Evolutionary conservation across 2,888 invertebrate species (phyloP), one percentile per base, ranked within the genome.

Genomic region (Dasysyrphus tricinctus): DNA sequence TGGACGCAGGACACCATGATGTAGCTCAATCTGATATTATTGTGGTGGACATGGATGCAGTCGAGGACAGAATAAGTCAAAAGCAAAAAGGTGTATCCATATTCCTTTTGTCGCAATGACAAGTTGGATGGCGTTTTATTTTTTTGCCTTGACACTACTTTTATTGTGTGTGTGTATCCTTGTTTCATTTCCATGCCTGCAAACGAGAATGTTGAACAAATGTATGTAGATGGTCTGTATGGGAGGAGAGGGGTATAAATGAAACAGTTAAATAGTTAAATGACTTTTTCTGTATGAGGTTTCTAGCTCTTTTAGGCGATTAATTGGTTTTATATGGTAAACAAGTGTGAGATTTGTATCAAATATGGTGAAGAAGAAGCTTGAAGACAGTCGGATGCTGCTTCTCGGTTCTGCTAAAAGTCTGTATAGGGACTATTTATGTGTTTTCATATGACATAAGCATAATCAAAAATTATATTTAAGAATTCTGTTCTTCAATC

Each of bases 31-130:
- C 42, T 34, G 56, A 56, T 51, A 75, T 54, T 24, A 54, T 65
- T 72, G 76, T 32, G 57, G 11, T 57, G 70, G 80, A 80, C 67
- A 14, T 57, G 70, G 51, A 84, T 76, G 57, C 44, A 72, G 34
- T 42, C 29, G 61, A 57, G 70, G 42, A 83, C 42, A 29, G 24
- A 42, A 67, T 54, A 79, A 70, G 44, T 75, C 75, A 70, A 56
- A 75, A 57, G 49, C 79, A 57, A 32, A 56, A 24, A 63, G 42
- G 37, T 49, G 49, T 44, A 54, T 47, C 19, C 67, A 54, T 67
- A 72, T 16, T 49, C 8, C 44, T 42, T 59, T 37, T 65, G 34
- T 34, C 37, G 39, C 61, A 83, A 70, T 75, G 79, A 39, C 78
- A 80, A 70, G 61, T 79, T 75, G 63, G 32, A 37, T 69, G 47